Percentiles rank a stretch among this genome's conserved stretches.
phyloP scores from a whole-genome alignment of 2,113 vertebrate species.

The Catagonus wagneri region DNA sequence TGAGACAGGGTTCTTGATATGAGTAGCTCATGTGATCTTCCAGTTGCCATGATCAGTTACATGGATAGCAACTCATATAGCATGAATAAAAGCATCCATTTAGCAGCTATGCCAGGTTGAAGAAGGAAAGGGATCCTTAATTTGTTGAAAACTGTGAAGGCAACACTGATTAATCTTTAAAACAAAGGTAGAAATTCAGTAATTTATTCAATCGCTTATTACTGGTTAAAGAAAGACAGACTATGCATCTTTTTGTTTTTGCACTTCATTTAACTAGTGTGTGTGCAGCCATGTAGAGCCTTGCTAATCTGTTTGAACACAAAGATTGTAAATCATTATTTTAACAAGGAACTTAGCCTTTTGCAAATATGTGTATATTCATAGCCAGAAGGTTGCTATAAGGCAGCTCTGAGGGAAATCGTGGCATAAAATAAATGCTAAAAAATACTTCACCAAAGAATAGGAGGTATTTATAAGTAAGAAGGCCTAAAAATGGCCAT shows the following conservation, averaged over 20 bases:
- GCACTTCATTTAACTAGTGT: not conserved
- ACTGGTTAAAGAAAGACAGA: slow-evolving; percentile 25
- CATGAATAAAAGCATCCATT: slow-evolving; percentile 19
- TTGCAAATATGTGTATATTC: slow-evolving; percentile 63
- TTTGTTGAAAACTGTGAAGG: slow-evolving; percentile 5
- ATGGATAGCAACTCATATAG: not conserved
- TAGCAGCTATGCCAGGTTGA: not conserved
- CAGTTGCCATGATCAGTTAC: not conserved
- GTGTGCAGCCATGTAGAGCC: not conserved
- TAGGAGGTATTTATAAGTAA: slow-evolving; percentile 50
- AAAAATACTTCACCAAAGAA: slow-evolving; percentile 12
- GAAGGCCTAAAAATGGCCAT: not conserved
- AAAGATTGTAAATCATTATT: slow-evolving; percentile 55
- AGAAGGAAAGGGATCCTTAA: not conserved
- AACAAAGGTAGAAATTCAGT: slow-evolving; percentile 27
- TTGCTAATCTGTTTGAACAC: slow-evolving; percentile 53
- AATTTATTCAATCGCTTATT: slow-evolving; percentile 30
- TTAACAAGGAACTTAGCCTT: slow-evolving; percentile 50
- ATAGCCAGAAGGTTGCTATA: slow-evolving; percentile 33
- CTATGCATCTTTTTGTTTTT: not conserved
- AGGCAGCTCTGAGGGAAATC: slow-evolving; percentile 49
- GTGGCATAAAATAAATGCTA: slow-evolving; percentile 47
- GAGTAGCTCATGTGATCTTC: not conserved
- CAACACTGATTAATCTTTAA: slow-evolving; percentile 47
- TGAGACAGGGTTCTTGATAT: not conserved